Evolutionary conservation across 2,888 invertebrate species (phyloP).

Genomic region (Entomobrya proxima): DNA sequence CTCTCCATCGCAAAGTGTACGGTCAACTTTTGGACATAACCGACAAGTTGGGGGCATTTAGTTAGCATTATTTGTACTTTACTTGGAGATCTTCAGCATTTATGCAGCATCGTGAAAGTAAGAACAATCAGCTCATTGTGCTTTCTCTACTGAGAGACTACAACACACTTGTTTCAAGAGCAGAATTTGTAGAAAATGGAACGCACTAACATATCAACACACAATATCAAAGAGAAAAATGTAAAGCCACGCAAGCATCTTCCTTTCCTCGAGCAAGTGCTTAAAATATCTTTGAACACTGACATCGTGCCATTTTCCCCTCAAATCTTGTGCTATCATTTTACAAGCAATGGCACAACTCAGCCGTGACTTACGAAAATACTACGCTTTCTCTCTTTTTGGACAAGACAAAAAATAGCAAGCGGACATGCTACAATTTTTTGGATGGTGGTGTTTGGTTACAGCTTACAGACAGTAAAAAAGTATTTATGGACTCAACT

Average conservation of each 20-base stretch:
- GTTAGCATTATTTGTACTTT: neutral
- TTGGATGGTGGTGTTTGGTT: constrained; percentile 54
- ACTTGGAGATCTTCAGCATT: neutral
- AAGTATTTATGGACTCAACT: constrained; percentile 64
- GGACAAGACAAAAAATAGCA: neutral
- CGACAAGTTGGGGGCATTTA: constrained; percentile 42
- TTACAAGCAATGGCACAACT: constrained; percentile 33
- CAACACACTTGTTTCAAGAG: neutral
- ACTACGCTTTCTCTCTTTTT: neutral
- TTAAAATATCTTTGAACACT: constrained; percentile 24
- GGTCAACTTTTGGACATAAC: constrained; percentile 54
- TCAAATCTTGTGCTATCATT: constrained; percentile 25
- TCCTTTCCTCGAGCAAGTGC: neutral
- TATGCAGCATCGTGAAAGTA: neutral
- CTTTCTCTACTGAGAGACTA: neutral
- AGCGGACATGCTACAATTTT: neutral
- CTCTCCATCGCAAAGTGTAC: constrained; percentile 22
- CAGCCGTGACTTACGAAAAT: constrained; percentile 38
- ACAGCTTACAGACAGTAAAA: constrained; percentile 58
- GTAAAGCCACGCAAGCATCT: constrained; percentile 12
- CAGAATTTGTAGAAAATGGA: neutral
- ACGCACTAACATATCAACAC: neutral
- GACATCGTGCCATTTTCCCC: neutral
- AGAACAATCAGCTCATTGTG: constrained; percentile 15
- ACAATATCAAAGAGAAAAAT: neutral